Conservation (phyloP, 2,113 vertebrate species). For the Cyanocitta stelleri region DNA sequence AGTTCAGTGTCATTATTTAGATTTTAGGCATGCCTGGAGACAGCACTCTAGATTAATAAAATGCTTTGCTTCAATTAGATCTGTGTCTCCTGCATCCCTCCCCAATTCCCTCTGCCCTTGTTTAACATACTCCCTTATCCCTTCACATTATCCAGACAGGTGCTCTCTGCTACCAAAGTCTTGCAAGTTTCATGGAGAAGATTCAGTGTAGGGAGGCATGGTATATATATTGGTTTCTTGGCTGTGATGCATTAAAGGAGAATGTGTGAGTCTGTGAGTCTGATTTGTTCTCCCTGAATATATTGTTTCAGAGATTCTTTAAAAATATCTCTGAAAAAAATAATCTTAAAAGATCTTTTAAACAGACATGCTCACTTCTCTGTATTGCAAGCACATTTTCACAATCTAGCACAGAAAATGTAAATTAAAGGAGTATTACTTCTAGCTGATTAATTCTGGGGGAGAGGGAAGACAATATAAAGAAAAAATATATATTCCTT, state of each 20-base stretch:
- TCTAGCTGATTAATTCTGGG: background rate
- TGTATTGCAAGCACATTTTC: background rate
- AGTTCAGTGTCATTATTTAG: conserved; percentile 59
- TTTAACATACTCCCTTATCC: conserved; percentile 67
- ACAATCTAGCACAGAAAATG: background rate
- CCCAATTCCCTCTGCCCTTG: conserved; percentile 66
- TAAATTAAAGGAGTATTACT: background rate
- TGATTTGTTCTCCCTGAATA: background rate
- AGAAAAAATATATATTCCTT: background rate
- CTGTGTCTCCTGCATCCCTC: conserved; percentile 39
- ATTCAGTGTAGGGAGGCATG: background rate
- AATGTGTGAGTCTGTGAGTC: background rate
- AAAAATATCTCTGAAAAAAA: background rate
- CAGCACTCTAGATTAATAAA: conserved; percentile 55
- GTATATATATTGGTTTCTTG: background rate
- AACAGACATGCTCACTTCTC: background rate
- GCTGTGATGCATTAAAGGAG: background rate
- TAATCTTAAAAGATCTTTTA: background rate
- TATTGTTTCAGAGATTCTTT: background rate
- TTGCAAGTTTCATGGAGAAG: background rate
- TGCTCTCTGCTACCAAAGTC: conserved; percentile 44
- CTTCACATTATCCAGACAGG: conserved; percentile 58
- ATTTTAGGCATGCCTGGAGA: conserved; percentile 63
- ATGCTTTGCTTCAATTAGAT: conserved; percentile 65
- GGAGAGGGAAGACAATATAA: background rate